Percentiles rank a stretch among this genome's conserved stretches.
phyloP scores from a whole-genome alignment of 2,888 invertebrate species.

The Eupeodes latifasciatus region DNA sequence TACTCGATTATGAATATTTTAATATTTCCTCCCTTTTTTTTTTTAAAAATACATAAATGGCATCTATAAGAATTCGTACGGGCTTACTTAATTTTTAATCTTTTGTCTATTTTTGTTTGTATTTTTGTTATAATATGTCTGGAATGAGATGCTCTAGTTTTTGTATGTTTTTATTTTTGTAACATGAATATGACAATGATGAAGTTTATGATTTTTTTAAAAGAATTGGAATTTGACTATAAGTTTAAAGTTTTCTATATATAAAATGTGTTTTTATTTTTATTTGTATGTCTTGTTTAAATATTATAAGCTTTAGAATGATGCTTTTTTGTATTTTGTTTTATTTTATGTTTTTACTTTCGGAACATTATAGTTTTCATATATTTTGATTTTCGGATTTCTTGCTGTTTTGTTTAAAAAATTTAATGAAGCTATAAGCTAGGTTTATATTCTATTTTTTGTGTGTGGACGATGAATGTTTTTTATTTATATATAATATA shows the following conservation, averaged over 20 bases:
- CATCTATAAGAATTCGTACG: slow-evolving; percentile 69
- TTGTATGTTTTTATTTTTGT: background rate
- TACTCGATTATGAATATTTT: slow-evolving; percentile 50
- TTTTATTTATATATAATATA: background rate
- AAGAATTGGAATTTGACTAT: slow-evolving; percentile 57
- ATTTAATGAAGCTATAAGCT: slow-evolving; percentile 60
- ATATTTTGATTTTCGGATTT: slow-evolving; percentile 63
- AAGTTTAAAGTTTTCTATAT: slow-evolving; percentile 36
- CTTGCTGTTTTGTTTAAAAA: slow-evolving; percentile 33
- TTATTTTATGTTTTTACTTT: slow-evolving; percentile 27
- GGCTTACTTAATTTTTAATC: slow-evolving; percentile 38
- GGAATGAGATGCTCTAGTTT: slow-evolving; percentile 62
- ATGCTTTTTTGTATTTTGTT: slow-evolving; percentile 46
- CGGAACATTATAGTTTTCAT: slow-evolving; percentile 63
- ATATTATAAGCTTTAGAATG: slow-evolving; percentile 62
- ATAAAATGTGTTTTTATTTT: slow-evolving; percentile 46
- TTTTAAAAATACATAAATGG: slow-evolving; percentile 57
- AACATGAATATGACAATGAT: slow-evolving; percentile 55
- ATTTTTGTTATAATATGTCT: slow-evolving; percentile 26
- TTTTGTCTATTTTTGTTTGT: slow-evolving; percentile 39
- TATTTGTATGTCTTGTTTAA: slow-evolving; percentile 21
- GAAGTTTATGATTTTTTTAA: slow-evolving; percentile 22
- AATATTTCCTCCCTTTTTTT: background rate
- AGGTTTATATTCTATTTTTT: slow-evolving; percentile 45
- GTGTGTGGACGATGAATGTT: slow-evolving; percentile 69